phyloP scores from a whole-genome alignment of 2,888 invertebrate species.

The Sphinx pinastri region DNA sequence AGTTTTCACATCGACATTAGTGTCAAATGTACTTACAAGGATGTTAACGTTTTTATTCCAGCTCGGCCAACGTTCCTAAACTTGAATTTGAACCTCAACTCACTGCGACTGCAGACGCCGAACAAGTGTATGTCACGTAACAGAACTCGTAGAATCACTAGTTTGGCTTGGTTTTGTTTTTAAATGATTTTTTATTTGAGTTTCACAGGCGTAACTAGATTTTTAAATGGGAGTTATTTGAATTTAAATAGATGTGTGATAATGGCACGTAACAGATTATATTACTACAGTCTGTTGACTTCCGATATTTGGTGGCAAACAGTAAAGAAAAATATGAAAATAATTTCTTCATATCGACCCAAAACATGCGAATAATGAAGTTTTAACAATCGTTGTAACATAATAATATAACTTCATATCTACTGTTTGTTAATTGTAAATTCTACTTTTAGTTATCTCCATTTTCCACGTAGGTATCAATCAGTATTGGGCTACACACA shows the following conservation, averaged over 20 bases:
- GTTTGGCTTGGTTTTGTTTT: constrained; percentile 69
- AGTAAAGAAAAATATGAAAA: too few species aligned
- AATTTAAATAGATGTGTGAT: neutral
- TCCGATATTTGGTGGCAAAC: too few species aligned
- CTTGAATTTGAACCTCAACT: constrained; percentile 97
- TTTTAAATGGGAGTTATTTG: constrained; percentile 20
- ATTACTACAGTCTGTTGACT: too few species aligned
- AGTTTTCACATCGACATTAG: neutral
- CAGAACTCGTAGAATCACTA: constrained; percentile 71
- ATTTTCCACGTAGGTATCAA: too few species aligned
- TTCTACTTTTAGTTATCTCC: too few species aligned
- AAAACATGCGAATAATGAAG: too few species aligned
- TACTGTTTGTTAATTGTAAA: too few species aligned
- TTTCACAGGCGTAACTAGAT: constrained; percentile 31
- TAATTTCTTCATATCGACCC: too few species aligned
- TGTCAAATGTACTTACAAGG: constrained; percentile 29
- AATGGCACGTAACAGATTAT: neutral
- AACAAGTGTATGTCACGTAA: constrained; percentile 92
- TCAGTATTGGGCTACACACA: neutral
- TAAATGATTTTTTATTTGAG: constrained; percentile 41
- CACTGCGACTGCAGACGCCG: constrained; percentile 93
- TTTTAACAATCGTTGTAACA: too few species aligned
- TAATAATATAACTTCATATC: too few species aligned
- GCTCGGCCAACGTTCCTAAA: constrained; percentile 99
- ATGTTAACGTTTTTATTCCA: constrained; percentile 86